Conservation (phyloP, 2,888 invertebrate species). For the Cancer borealis region DNA sequence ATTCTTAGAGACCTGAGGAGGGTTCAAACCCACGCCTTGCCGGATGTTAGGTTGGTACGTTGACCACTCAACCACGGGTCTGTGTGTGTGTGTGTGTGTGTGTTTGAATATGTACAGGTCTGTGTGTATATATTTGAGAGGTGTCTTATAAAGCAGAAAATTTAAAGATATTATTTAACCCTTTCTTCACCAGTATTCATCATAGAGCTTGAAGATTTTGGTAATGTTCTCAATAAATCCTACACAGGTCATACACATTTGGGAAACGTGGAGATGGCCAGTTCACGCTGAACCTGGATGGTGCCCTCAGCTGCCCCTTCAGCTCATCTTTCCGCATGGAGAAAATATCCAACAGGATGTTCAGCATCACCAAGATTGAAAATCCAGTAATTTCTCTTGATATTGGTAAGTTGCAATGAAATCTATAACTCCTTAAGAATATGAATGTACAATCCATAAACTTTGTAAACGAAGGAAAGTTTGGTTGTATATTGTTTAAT, state of each 20-base stretch:
- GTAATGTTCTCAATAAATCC: not conserved
- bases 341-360: conserved; percentile 59
- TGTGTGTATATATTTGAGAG: not conserved
- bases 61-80: too few relatives aligned
- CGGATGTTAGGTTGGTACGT: too few relatives aligned
- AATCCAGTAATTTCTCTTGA: conserved; percentile 34
- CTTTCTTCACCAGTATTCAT: not conserved
- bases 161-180: not conserved
- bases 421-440: not conserved
- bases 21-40: too few relatives aligned
- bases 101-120: not conserved
- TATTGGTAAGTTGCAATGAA: conserved; percentile 59
- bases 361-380: conserved; percentile 55
- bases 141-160: not conserved
- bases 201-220: not conserved
- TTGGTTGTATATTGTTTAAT: not conserved
- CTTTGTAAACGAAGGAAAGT: not conserved
- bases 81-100: too few relatives aligned
- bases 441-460: not conserved
- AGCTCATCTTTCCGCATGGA: conserved; percentile 68
- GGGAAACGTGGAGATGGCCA: conserved; percentile 69
- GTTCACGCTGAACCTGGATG: conserved; percentile 67
- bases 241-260: conserved; percentile 66
- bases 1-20: too few relatives aligned
- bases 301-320: conserved; percentile 54